phyloP scores from a whole-genome alignment of 2,797 vertebrate species.

The Danio tinwini region DNA sequence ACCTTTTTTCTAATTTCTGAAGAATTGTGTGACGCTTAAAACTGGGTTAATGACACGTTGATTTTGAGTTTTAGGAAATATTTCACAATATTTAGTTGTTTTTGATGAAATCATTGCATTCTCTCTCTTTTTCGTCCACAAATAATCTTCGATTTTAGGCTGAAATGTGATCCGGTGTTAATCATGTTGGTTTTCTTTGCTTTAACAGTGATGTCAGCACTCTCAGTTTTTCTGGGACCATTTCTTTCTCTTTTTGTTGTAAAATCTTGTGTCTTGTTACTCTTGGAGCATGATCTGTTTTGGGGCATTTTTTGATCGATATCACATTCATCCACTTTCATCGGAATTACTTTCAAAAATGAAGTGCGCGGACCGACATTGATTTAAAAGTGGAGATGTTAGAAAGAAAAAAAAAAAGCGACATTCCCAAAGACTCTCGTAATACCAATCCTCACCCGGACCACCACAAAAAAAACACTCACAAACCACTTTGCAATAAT shows the following conservation, averaged over 20 bases:
- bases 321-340: neutral
- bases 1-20: too few relatives aligned
- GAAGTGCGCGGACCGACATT: constrained; percentile 28
- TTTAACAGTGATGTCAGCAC: neutral
- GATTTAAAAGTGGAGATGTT: constrained; percentile 27
- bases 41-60: too few relatives aligned
- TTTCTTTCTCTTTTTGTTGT: neutral
- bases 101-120: too few relatives aligned
- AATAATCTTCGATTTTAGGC: neutral
- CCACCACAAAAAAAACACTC: constrained; percentile 22
- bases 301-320: constrained; percentile 4
- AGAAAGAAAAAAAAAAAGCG: neutral
- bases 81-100: too few relatives aligned
- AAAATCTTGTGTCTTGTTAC: constrained; percentile 13
- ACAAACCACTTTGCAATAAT: constrained; percentile 64
- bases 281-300: constrained; percentile 14
- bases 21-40: too few relatives aligned
- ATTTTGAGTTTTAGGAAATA: too few relatives aligned
- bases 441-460: neutral
- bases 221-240: neutral
- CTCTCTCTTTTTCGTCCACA: too few relatives aligned
- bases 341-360: constrained; percentile 17
- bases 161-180: neutral
- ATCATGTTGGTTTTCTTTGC: neutral
- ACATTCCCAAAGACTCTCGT: constrained; percentile 22